A percentile compares a stretch with the other conserved stretches of the same genome.
Evolutionary conservation across 2,113 vertebrate genomes (phyloP).

Genomic region (Vulpes ferrilata): DNA sequence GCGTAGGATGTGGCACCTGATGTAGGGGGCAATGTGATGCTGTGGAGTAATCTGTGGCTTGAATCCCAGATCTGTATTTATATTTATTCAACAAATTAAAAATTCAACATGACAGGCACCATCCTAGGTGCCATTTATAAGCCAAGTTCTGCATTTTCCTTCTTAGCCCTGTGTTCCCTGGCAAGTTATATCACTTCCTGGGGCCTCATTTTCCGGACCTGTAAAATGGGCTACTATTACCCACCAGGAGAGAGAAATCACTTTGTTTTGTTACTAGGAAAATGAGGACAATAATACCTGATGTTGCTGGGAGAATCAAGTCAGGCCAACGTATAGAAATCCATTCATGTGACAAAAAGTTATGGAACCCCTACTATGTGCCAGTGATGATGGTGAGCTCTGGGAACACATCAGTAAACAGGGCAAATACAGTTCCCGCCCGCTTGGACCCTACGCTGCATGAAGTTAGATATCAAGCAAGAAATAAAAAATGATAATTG

Average conservation of each 20-base stretch:
- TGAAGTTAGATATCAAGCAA: neutral
- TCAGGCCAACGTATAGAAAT: neutral
- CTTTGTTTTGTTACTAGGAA: neutral
- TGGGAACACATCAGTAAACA: neutral
- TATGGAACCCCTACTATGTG: too few relatives aligned
- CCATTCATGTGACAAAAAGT: neutral
- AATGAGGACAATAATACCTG: rapidly evolving
- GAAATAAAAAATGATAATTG: neutral
- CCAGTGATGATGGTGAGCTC: neutral
- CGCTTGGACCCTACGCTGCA: neutral
- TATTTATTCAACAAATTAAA: neutral
- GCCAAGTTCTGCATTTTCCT: neutral
- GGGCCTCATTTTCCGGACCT: neutral
- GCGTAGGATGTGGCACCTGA: neutral
- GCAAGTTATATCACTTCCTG: neutral
- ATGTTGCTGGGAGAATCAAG: neutral
- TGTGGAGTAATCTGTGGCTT: neutral
- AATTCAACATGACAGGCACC: neutral
- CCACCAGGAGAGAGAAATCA: neutral
- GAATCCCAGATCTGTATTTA: neutral
- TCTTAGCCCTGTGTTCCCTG: neutral
- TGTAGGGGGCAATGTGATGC: rapidly evolving
- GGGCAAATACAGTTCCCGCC: neutral
- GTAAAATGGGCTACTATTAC: neutral
- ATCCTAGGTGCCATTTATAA: neutral